Conservation (phyloP, 2,797 vertebrate species). For the Sebastes miniatus region DNA sequence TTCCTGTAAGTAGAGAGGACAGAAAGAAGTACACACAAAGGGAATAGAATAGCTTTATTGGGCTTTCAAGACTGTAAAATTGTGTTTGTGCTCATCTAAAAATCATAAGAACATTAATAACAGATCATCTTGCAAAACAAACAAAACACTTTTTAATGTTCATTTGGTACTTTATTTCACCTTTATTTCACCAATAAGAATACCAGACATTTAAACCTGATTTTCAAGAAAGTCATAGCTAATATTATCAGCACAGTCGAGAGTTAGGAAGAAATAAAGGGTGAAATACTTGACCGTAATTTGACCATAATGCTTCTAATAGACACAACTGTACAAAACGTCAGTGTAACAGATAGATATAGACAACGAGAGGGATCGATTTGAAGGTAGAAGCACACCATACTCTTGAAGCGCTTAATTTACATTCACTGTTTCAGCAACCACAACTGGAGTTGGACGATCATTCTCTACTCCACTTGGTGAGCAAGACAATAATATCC, state of each 20-base stretch:
- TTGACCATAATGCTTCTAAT: neutral
- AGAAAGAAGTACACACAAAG: neutral
- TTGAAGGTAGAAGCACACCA: neutral
- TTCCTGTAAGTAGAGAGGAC: neutral
- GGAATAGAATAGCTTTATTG: neutral
- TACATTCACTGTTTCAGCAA: conserved; percentile 23
- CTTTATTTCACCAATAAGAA: neutral
- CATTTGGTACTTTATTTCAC: neutral
- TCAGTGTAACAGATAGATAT: neutral
- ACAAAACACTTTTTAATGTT: neutral
- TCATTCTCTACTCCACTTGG: neutral
- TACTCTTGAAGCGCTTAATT: neutral
- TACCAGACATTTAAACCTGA: neutral
- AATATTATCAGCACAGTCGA: neutral
- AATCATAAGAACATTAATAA: neutral
- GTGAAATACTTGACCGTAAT: neutral
- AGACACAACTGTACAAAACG: neutral
- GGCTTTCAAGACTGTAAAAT: neutral
- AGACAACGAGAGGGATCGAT: neutral
- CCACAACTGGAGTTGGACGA: fast-evolving
- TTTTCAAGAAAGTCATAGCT: neutral
- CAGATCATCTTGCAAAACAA: neutral
- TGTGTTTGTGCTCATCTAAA: neutral
- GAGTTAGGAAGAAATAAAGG: neutral
- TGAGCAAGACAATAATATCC: neutral